These are phyloP conservation scores for Phocoena sinus DNA, from an alignment of 2,113 vertebrate genomes.

Conservation along the genomic window DNA sequence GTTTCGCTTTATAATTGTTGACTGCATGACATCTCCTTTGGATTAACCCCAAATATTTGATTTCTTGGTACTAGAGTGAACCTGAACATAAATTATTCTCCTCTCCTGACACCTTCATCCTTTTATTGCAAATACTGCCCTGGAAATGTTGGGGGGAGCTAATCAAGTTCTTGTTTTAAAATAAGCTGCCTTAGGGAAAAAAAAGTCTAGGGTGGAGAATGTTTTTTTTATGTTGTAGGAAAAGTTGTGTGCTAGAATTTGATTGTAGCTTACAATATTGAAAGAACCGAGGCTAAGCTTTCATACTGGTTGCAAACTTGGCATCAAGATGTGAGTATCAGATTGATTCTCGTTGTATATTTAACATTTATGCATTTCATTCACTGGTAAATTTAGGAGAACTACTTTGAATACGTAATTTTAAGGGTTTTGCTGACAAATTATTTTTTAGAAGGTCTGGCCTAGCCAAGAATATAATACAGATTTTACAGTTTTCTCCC, in stretches of 20 bases:
- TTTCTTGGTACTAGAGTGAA: background rate
- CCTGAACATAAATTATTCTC: background rate
- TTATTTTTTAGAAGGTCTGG: background rate
- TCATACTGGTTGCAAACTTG: background rate
- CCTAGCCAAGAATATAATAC: background rate
- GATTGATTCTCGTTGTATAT: background rate
- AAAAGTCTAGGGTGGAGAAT: background rate
- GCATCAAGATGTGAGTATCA: background rate
- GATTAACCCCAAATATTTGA: background rate
- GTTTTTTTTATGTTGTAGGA: background rate
- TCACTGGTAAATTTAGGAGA: background rate
- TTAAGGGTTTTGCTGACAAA: background rate
- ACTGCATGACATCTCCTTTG: background rate
- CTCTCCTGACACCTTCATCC: background rate
- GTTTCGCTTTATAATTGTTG: background rate
- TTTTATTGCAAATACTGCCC: background rate
- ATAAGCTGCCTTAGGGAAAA: background rate
- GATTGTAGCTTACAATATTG: background rate
- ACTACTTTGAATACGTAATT: background rate
- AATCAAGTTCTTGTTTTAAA: background rate
- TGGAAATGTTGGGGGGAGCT: background rate
- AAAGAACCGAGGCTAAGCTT: background rate
- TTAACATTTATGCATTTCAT: background rate
- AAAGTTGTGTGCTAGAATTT: background rate
- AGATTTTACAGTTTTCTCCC: background rate